Evolutionary conservation across 2,113 vertebrate genomes (phyloP), one percentile per base, ranked within the genome.

Genomic region (Lophotis ruficrista): DNA sequence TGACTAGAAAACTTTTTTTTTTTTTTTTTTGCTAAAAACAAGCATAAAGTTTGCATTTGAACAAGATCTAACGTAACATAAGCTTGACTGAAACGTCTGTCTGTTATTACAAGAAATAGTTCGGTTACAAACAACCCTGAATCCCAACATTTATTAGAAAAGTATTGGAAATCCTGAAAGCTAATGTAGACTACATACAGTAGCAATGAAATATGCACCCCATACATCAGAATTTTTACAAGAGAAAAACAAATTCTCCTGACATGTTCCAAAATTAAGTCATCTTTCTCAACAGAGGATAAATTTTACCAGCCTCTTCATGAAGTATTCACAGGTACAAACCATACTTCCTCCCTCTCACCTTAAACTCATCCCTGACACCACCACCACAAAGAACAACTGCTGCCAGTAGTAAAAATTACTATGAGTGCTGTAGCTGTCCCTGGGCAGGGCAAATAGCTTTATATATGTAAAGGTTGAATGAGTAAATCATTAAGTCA

Each of bases 391-490:
- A 19, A 51, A 31, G 17, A 43, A 10, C 4, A 58, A 4, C 9
- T 4, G 1, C n/a, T 84, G 22, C 28, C 1, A 7, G 61, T 25
- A 57, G 7, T 50, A 54, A 93, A 82, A 81, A 50, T 12, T 13
- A 19, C 31, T 27, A 5, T 8, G 14, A 50, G 60, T 23, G 14
- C 1, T 0, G 1, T 23, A 72, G 33, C 15, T 19, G 43, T 66
- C 14, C 14, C 21, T 37, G 27, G n/a, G 20, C 19, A 54, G 31
- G 56, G 12, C 47, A 81, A 87, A 58, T 4, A 37, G 20, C 35
- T 87, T 65, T 37, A 16, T 24, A 10, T 33, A 48, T 23, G 20
- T 61, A 57, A 47, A 70, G 5, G 56, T 8, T 66, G 56, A 65
- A 70, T 25, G 47, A 65, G 28, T 50, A 81, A 81, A 76, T 69